These are phyloP conservation scores for Cotesia chilonis DNA, from an alignment of 1,140 invertebrate species.

Conservation along the genomic window DNA sequence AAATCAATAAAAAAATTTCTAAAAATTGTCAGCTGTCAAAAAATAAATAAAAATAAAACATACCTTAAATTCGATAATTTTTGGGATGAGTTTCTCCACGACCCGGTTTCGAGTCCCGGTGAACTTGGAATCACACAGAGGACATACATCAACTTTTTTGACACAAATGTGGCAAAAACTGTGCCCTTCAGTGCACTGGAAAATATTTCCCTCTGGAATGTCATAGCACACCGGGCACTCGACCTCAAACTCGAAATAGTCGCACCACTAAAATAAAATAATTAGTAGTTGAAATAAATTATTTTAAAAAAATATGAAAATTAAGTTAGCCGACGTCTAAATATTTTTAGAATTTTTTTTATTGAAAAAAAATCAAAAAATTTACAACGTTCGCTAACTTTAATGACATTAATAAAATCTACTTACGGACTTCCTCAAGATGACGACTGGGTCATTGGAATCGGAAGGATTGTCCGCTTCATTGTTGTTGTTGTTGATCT, in stretches of 20 bases:
- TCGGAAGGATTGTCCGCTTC: too few species aligned
- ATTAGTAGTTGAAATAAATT: not conserved
- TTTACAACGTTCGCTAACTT: too few species aligned
- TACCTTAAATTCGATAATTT: slow-evolving; percentile 47
- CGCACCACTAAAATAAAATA: slow-evolving; percentile 30
- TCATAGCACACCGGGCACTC: slow-evolving; percentile 66
- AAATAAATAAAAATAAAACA: not conserved
- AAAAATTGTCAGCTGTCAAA: not conserved
- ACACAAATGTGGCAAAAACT: slow-evolving; percentile 64
- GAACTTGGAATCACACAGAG: slow-evolving; percentile 61
- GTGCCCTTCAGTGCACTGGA: slow-evolving; percentile 65
- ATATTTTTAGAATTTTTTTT: too few species aligned
- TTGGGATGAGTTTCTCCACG: slow-evolving; percentile 63
- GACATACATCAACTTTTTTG: slow-evolving; percentile 59
- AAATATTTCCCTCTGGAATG: slow-evolving; percentile 60
- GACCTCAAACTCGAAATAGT: slow-evolving; percentile 52
- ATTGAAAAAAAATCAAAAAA: too few species aligned
- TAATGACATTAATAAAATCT: too few species aligned
- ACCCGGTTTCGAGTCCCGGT: slow-evolving; percentile 63
- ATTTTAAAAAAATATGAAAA: too few species aligned
- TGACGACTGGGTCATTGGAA: too few species aligned
- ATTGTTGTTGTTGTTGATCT: too few species aligned
- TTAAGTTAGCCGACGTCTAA: too few species aligned
- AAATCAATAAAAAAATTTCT: not conserved
- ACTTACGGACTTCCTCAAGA: too few species aligned